Conservation (phyloP, 2,797 vertebrate genomes). For the Acipenser transmontanus region DNA sequence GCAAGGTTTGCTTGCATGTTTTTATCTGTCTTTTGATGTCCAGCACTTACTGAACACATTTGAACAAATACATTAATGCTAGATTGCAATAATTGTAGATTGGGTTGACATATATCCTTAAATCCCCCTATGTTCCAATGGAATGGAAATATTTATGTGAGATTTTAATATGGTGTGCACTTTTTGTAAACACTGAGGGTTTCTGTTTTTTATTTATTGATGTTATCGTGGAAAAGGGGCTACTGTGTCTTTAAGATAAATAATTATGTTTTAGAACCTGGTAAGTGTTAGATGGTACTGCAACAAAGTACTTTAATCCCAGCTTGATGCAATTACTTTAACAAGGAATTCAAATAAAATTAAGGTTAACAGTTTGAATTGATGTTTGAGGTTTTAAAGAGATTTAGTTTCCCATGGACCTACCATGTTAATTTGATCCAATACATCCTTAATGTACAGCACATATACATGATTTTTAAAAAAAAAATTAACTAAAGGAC, state of each 20-base stretch:
- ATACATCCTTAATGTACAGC: constrained; percentile 51
- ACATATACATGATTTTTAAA: constrained; percentile 38
- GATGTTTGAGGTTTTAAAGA: constrained; percentile 64
- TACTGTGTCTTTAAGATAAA: constrained; percentile 9
- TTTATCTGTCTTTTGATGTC: too few species aligned
- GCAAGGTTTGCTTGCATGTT: too few species aligned
- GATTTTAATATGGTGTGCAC: too few species aligned
- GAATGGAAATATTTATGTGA: too few species aligned
- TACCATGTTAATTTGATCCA: constrained; percentile 64
- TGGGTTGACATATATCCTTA: too few species aligned
- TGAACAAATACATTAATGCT: too few species aligned
- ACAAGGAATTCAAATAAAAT: constrained; percentile 71
- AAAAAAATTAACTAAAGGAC: constrained; percentile 40
- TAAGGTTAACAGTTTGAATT: constrained; percentile 70
- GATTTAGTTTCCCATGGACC: constrained; percentile 71
- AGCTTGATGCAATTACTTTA: constrained; percentile 66
- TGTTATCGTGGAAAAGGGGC: not conserved
- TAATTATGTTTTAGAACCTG: constrained; percentile 13
- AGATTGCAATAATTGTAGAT: too few species aligned
- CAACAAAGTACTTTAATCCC: constrained; percentile 41
- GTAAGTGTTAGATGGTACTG: constrained; percentile 16
- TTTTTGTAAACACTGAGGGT: too few species aligned
- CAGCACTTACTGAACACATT: too few species aligned
- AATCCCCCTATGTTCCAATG: too few species aligned
- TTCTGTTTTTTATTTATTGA: too few species aligned